Evolutionary conservation across 2,797 vertebrate genomes (phyloP).

Genomic region (Pristis pectinata): DNA sequence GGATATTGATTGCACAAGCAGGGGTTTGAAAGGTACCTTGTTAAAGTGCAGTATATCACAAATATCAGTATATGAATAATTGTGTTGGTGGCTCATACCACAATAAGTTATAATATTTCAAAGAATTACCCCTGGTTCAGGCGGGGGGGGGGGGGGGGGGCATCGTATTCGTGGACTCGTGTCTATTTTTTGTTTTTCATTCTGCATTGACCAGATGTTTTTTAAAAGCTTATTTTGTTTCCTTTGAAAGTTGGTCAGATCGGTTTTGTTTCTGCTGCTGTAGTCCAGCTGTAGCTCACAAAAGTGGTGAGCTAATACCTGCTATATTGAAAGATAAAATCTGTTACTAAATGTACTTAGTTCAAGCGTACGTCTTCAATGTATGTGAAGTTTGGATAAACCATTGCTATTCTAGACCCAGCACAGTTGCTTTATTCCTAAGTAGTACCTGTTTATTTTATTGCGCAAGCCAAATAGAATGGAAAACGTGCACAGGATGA

Average conservation of each 20-base stretch:
- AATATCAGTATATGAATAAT: not conserved
- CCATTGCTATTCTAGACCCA: not conserved
- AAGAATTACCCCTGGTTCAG: not conserved
- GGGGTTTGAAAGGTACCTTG: not conserved
- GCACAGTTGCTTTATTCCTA: not conserved
- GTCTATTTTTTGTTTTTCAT: not conserved
- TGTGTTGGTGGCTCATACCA: not conserved
- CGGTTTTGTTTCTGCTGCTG: not conserved
- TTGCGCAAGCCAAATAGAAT: not conserved
- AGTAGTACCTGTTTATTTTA: not conserved
- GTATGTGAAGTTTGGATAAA: not conserved
- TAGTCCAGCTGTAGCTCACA: not conserved
- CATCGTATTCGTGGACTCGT: not conserved
- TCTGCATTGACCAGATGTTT: not conserved
- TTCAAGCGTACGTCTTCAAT: not conserved
- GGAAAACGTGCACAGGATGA: not conserved
- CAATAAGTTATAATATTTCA: not conserved
- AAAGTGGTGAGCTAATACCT: not conserved
- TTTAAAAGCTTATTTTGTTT: not conserved
- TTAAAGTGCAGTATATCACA: not conserved
- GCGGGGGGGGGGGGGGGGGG: not conserved
- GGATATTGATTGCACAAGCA: not conserved
- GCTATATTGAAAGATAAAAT: not conserved
- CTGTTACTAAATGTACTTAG: not conserved
- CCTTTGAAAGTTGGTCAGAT: not conserved